phyloP scores from a whole-genome alignment of 2,888 invertebrate genomes.

The Leptopilina myrica region DNA sequence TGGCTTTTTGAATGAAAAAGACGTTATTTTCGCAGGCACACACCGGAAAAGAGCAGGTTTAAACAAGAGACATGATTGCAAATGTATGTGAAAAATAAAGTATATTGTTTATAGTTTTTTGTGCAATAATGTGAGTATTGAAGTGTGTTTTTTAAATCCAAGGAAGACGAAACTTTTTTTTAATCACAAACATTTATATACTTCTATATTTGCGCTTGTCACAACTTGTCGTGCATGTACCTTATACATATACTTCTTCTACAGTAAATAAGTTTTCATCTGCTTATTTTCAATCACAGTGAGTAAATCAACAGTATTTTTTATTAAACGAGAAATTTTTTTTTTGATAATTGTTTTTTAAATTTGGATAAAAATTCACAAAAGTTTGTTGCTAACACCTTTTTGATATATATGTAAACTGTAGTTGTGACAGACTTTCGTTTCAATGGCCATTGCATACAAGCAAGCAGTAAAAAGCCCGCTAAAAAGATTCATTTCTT shows the following conservation, averaged over 20 bases:
- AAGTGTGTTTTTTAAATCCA: conserved; percentile 26
- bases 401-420: no score
- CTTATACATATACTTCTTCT: neutral
- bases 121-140: conserved; percentile 27
- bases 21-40: conserved; percentile 26
- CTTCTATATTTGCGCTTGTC: neutral
- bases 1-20: conserved; percentile 29
- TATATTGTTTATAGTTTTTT: conserved; percentile 9
- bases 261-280: neutral
- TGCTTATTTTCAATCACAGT: conserved; percentile 11
- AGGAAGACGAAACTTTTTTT: neutral
- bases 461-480: neutral
- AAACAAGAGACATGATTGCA: neutral
- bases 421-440: neutral
- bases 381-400: no score
- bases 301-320: neutral
- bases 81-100: neutral
- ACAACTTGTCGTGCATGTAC: neutral
- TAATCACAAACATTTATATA: neutral
- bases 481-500: neutral
- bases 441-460: neutral
- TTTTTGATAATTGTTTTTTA: neutral
- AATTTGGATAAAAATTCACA: neutral
- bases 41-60: neutral
- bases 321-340: neutral